Evolutionary conservation across 2,797 vertebrate genomes (phyloP), one percentile per base, ranked within the genome.

Genomic region (Pitangus sulphuratus): DNA sequence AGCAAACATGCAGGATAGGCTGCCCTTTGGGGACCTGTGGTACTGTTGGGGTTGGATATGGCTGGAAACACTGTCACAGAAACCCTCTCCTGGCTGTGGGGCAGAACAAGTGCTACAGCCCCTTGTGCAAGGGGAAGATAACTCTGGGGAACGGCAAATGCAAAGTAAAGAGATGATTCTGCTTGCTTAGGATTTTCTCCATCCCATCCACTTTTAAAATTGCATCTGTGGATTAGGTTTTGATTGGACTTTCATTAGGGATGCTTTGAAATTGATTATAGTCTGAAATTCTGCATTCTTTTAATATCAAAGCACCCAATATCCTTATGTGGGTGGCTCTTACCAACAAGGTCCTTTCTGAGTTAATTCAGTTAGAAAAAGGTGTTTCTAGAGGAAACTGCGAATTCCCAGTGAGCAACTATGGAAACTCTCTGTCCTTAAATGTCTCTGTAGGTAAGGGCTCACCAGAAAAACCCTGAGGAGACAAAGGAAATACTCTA

Each of bases 41-140:
- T 81, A 42, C 57, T 24, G 3, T 31, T 0, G 0, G 35, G 82
- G 57, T 78, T 3, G 2, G n/a, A 17, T 47, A 2, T 1, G 42
- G 45, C 65, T 69, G n/a, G 60, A 80, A 39, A 37, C 5, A 4
- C 28, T 14, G 17, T 28, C 39, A 47, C 19, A 83, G n/a, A 90
- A 86, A 33, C 20, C 17, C 6, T 37, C 11, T 87, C 5, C 9
- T 25, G 30, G n/a, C 61, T 51, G 28, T 66, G 70, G 48, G 40
- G 44, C 74, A 61, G 25, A 39, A 26, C 2, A 19, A 66, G 18
- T 31, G 18, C 62, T 54, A 2, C 11, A 61, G 65, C 28, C n/a
- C 17, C n/a, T 75, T 58, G 20, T 70, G 30, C 20, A 35, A 40
- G 48, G 20, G 31, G 15, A 31, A 8, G 54, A 21, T 79, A 44